Evolutionary conservation across 2,113 vertebrate species (phyloP), one percentile per base, ranked within the genome.

Genomic region (Leptodactylus fuscus): DNA sequence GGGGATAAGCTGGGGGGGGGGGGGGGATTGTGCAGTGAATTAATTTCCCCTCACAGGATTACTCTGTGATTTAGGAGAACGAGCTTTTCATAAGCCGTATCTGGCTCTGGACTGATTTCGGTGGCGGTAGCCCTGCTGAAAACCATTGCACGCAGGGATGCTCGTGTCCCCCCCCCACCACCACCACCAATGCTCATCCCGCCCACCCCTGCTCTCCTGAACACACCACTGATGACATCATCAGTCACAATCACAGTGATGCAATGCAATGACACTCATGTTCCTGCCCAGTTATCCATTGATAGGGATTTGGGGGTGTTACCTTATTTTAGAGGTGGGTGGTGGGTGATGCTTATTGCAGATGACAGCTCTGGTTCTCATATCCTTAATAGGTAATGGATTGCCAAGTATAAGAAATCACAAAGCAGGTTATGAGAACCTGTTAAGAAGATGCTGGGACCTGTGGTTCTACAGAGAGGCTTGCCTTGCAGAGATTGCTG

Each of bases 61-160:
- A 84, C 51, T 44, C 24, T 62, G 53, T 83, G 51, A 75, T 83
- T 83, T 60, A 48, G 44, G 20, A 83, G 36, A 62, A 13, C 69
- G 16, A 75, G 82, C 82, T 84, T 84, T 84, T 51, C 71, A 84
- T 84, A 84, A 84, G 82, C 82, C 27, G 71, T 76, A 77, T 77
- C 73, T 77, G 71, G 71, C 82, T 83, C 20, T 0, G n/a, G 36
- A 15, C n/a, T 22, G 46, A 29, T 4, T 1, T 22, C 3, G 24
- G 67, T 24, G 65, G 62, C 9, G 46, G n/a, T n/a, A n/a, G 79
- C 41, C 18, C 24, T 29, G 55, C 29, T 36, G n/a, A 58, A 58
- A 58, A 62, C 5, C 73, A 32, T 75, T n/a, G 32, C 74, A 49
- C 73, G 49, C 73, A 29, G 58, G 58, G 58, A 27, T 12, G 27